phyloP scores from a whole-genome alignment of 2,797 vertebrate genomes.

The Acestrorhynchus altus region DNA sequence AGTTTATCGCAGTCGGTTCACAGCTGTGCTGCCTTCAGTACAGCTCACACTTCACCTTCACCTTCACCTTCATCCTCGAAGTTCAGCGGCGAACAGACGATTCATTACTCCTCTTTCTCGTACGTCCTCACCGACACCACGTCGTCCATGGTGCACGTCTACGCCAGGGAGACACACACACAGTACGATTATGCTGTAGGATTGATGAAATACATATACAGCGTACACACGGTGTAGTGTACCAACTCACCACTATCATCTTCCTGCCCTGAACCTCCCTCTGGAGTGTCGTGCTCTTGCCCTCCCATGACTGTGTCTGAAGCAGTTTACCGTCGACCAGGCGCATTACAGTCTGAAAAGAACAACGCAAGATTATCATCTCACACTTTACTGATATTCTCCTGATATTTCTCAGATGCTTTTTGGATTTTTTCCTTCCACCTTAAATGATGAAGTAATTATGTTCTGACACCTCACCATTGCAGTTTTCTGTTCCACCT shows the following conservation, averaged over 20 bases:
- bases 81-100: background rate
- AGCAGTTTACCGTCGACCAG: slow-evolving; percentile 85
- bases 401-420: too few species aligned
- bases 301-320: slow-evolving; percentile 92
- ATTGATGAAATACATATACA: too few species aligned
- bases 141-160: slow-evolving; percentile 88
- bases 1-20: background rate
- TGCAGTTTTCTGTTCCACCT: too few species aligned
- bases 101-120: slow-evolving; percentile 68
- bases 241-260: slow-evolving; percentile 91
- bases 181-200: background rate
- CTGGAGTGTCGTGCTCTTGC: slow-evolving; percentile 86
- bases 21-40: background rate
- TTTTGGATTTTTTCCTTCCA: background rate
- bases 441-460: background rate
- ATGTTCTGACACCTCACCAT: background rate
- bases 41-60: background rate
- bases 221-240: too few species aligned
- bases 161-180: slow-evolving; percentile 52
- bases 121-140: slow-evolving; percentile 87
- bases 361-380: background rate
- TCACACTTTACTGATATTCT: background rate
- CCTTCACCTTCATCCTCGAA: fast-evolving
- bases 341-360: slow-evolving; percentile 83
- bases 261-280: slow-evolving; percentile 87